phyloP scores from a whole-genome alignment of 2,113 vertebrate genomes.

The Pterocles gutturalis region DNA sequence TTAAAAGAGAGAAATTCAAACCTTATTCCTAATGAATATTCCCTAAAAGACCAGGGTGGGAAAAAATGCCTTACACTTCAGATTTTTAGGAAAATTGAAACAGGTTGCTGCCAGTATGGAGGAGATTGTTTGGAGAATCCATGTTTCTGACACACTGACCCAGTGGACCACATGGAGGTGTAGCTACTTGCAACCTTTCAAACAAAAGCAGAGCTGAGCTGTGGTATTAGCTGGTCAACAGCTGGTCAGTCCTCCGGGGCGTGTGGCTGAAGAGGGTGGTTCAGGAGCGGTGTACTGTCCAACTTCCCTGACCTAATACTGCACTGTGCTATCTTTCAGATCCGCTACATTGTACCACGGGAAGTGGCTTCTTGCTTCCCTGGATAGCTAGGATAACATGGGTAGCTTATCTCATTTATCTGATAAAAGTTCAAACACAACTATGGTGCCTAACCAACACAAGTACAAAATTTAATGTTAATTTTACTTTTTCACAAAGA shows the following conservation, averaged over 20 bases:
- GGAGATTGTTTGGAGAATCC: not conserved
- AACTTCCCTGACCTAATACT: fast-evolving
- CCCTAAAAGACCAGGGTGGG: not conserved
- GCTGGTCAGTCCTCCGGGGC: fast-evolving
- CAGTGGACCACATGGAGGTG: fast-evolving
- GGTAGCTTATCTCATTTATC: not conserved
- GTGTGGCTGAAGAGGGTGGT: not conserved
- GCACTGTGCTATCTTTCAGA: not conserved
- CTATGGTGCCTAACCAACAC: not conserved
- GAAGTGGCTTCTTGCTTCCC: not conserved
- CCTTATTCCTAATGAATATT: not conserved
- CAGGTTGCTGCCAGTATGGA: not conserved
- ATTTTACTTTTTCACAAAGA: not conserved
- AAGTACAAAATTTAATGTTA: not conserved
- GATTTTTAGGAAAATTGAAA: not conserved
- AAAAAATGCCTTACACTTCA: not conserved
- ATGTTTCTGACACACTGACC: not conserved
- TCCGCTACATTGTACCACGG: fast-evolving
- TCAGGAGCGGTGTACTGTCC: not conserved
- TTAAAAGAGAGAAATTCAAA: not conserved
- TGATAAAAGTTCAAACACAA: not conserved
- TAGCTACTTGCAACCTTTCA: not conserved
- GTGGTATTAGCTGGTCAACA: too few species aligned
- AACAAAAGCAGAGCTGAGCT: not conserved
- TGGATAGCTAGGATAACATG: not conserved